Conservation (phyloP, 1,140 invertebrate species). For the Babylonia areolata region DNA sequence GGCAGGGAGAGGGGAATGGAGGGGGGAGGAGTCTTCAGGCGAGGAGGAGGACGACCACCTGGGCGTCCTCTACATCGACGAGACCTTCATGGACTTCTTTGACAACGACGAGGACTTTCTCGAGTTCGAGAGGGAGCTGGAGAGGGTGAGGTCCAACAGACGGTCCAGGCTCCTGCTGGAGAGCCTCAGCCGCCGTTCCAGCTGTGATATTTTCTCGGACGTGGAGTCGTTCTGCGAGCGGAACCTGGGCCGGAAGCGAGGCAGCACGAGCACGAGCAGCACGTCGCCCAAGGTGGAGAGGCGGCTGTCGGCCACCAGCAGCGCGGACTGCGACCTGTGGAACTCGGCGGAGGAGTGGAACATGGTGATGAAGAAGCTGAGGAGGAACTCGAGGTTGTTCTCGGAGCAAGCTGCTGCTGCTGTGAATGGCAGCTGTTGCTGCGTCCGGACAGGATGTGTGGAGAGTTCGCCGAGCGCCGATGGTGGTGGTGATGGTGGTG, state of each 20-base stretch:
- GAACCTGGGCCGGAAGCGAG: not conserved
- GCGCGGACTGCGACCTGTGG: conserved; percentile 48
- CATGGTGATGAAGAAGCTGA: conserved; percentile 67
- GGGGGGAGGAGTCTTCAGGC: not conserved
- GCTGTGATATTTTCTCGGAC: conserved; percentile 69
- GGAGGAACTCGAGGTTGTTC: conserved; percentile 55
- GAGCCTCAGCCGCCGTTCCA: conserved; percentile 54
- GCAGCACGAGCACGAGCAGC: too few species aligned
- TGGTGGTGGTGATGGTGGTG: not conserved
- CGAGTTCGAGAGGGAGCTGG: conserved; percentile 70
- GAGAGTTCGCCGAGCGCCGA: not conserved
- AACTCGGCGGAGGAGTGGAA: conserved; percentile 69
- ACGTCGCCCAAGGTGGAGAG: conserved; percentile 14
- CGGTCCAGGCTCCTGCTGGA: conserved; percentile 59
- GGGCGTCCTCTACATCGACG: conserved; percentile 44
- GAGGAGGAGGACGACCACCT: conserved; percentile 42
- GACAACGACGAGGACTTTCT: conserved; percentile 70
- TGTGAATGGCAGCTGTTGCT: not conserved
- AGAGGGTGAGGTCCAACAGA: conserved; percentile 62
- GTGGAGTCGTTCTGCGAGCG: conserved; percentile 70
- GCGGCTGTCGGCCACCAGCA: not conserved
- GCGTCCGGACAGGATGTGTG: not conserved
- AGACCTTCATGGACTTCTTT: conserved; percentile 70
- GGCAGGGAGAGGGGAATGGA: not conserved
- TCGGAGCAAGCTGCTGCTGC: conserved; percentile 6